phyloP scores from a whole-genome alignment of 1,140 invertebrate genomes.

The Hypsibius dujardini region DNA sequence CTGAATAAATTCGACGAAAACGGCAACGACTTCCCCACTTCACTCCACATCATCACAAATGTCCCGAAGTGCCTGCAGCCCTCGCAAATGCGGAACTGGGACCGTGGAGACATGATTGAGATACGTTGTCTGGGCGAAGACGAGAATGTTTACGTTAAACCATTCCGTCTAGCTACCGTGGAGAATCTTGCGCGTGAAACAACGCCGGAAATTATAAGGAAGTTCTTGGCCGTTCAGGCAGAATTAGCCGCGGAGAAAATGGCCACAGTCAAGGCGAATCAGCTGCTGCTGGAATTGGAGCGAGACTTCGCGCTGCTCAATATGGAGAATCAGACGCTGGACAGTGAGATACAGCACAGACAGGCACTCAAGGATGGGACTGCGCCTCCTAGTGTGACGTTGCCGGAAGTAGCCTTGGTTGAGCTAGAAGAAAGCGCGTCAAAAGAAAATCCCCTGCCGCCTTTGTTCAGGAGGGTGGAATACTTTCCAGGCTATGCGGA shows the following conservation, averaged over 20 bases:
- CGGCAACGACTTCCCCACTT: neutral
- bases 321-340: neutral
- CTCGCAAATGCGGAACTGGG: neutral
- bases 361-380: neutral
- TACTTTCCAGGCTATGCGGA: too few relatives aligned
- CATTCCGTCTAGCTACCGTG: neutral
- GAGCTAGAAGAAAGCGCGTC: neutral
- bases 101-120: neutral
- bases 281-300: neutral
- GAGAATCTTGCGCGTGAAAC: neutral
- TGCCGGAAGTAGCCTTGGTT: neutral
- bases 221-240: neutral
- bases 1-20: neutral
- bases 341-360: neutral
- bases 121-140: neutral
- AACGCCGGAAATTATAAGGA: neutral
- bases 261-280: neutral
- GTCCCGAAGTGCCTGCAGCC: neutral
- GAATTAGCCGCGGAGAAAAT: slow-evolving; percentile 1
- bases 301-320: neutral
- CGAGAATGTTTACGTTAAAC: slow-evolving; percentile 10
- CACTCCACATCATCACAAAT: neutral
- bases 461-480: neutral
- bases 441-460: neutral
- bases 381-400: neutral